A percentile compares a stretch with the other conserved stretches of the same genome.
phyloP scores from a whole-genome alignment of 2,888 invertebrate genomes.

The Oscheius sp. region DNA sequence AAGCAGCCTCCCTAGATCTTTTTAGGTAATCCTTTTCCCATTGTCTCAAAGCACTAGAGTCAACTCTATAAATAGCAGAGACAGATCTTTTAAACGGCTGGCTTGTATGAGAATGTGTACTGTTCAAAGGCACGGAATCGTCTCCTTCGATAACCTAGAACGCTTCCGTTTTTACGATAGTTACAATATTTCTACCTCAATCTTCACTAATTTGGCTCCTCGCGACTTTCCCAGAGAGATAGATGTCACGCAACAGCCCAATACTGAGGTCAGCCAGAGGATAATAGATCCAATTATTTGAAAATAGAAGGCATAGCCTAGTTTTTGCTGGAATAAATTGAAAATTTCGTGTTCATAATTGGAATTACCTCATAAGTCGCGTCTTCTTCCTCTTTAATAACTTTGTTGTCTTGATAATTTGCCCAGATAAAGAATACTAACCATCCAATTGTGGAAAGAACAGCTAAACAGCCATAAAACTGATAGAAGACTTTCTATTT shows the following conservation, averaged over 20 bases:
- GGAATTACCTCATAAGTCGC: constrained; percentile 65
- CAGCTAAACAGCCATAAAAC: constrained; percentile 50
- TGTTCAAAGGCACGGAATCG: constrained; percentile 47
- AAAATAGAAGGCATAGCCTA: constrained; percentile 72
- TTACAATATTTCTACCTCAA: constrained; percentile 56
- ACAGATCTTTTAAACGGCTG: constrained; percentile 62
- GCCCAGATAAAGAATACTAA: constrained; percentile 68
- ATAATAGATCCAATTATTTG: constrained; percentile 63
- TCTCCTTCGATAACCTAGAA: constrained; percentile 61
- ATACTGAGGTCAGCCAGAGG: constrained; percentile 59
- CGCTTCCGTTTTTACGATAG: neutral
- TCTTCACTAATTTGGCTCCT: constrained; percentile 66
- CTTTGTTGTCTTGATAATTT: constrained; percentile 71
- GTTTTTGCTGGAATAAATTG: constrained; percentile 60
- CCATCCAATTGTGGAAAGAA: constrained; percentile 60
- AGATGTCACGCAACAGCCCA: constrained; percentile 69
- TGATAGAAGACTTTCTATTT: neutral
- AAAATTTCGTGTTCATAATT: neutral
- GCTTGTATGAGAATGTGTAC: constrained; percentile 27
- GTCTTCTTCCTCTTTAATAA: constrained; percentile 69
- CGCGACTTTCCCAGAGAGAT: constrained; percentile 55
- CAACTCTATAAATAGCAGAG: constrained; percentile 62
- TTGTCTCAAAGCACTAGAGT: constrained; percentile 65
- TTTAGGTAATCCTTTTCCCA: constrained; percentile 67
- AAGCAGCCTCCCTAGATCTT: neutral